Conservation (phyloP, 1,140 invertebrate species). For the Drosophila nigrodunni region DNA sequence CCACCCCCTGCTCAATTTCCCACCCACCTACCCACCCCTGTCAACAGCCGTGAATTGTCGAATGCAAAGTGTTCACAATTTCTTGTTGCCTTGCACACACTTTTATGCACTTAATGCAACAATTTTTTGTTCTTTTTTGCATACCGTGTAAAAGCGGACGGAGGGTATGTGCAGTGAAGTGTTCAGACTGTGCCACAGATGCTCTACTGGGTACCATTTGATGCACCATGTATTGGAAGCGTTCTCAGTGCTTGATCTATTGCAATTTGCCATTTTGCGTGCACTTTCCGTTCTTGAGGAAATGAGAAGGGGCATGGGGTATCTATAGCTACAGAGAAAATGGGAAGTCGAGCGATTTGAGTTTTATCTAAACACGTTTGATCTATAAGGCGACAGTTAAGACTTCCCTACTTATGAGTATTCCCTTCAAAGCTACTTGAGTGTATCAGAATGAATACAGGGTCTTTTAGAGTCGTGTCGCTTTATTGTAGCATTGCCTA, state of each 20-base stretch:
- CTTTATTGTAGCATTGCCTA: neutral
- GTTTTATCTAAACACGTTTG: too few species aligned
- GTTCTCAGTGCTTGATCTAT: neutral
- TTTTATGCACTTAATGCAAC: slow-evolving; percentile 28
- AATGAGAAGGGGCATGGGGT: too few species aligned
- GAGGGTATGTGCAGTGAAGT: neutral
- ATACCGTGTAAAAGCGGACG: slow-evolving; percentile 29
- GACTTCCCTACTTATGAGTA: too few species aligned
- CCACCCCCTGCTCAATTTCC: neutral
- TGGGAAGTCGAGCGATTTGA: too few species aligned
- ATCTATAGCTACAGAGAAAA: too few species aligned
- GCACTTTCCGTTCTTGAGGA: slow-evolving; percentile 19
- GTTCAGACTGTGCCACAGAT: too few species aligned
- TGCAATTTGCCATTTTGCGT: slow-evolving; percentile 17
- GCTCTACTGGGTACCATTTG: neutral
- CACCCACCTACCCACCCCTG: neutral
- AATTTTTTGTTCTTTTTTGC: slow-evolving; percentile 10
- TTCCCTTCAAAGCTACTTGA: too few species aligned
- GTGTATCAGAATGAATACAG: too few species aligned
- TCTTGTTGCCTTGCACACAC: slow-evolving; percentile 44
- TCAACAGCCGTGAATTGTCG: slow-evolving; percentile 34
- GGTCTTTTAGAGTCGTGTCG: too few species aligned
- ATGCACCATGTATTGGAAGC: too few species aligned
- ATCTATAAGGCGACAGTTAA: too few species aligned
- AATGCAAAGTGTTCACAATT: slow-evolving; percentile 44